These are phyloP conservation scores for Conchocele bisecta DNA, from an alignment of 2,888 invertebrate species.

Conservation along the genomic window DNA sequence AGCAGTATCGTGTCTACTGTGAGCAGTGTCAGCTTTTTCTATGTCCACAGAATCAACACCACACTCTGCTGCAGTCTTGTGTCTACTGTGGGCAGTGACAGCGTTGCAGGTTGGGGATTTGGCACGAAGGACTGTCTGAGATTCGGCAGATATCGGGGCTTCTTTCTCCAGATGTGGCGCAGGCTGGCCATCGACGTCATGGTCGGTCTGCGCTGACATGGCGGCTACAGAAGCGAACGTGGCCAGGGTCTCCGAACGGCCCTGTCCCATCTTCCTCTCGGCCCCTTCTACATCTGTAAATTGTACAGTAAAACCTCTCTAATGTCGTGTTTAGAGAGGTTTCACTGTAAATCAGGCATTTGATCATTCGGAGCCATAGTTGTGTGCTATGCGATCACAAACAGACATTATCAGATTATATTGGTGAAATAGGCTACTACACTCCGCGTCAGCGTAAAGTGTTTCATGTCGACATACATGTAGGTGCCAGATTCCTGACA, in stretches of 20 bases:
- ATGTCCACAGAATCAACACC: neutral
- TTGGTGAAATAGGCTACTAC: no score
- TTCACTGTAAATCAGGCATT: no score
- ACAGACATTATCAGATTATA: no score
- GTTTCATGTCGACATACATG: no score
- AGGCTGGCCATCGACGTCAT: no score
- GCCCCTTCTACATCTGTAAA: no score
- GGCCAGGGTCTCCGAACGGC: conserved; percentile 35
- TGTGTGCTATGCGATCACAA: no score
- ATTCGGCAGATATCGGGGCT: neutral
- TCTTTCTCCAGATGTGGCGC: neutral
- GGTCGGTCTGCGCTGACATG: conserved; percentile 30
- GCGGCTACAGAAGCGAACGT: conserved; percentile 56
- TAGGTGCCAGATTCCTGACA: no score
- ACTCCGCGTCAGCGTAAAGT: no score
- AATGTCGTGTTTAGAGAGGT: no score
- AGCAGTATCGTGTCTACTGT: neutral
- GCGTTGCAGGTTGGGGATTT: neutral
- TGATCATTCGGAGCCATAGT: no score
- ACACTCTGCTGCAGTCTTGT: neutral
- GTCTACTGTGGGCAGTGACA: neutral
- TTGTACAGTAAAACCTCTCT: no score
- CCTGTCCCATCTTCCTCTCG: conserved; percentile 44
- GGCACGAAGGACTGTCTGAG: neutral
- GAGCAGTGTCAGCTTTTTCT: neutral